Evolutionary conservation across 2,113 vertebrate species (phyloP).

Genomic region (Carassius auratus): DNA sequence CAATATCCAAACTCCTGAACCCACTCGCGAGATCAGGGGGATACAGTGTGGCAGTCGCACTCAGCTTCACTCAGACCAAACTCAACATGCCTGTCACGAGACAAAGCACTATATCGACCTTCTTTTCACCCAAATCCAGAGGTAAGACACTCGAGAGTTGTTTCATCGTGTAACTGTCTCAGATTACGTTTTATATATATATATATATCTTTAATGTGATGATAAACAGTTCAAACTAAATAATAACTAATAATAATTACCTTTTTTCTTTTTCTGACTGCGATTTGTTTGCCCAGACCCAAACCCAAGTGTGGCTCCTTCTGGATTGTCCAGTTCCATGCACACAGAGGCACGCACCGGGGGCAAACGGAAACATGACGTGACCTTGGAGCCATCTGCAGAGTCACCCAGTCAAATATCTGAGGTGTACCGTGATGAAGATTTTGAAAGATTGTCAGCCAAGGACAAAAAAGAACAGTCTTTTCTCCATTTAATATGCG

Average conservation of each 20-base stretch:
- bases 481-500: conserved; percentile 48
- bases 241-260: neutral
- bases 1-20: conserved; percentile 75
- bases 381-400: conserved; percentile 14
- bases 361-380: conserved; percentile 60
- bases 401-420: neutral
- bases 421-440: neutral
- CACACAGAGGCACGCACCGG: neutral
- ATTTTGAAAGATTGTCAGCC: neutral
- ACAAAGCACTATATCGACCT: conserved; percentile 75
- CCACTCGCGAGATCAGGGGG: conserved; percentile 62
- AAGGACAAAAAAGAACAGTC: conserved; percentile 20
- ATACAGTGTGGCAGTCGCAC: conserved; percentile 70
- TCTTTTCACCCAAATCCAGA: conserved; percentile 64
- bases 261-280: neutral
- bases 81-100: conserved; percentile 72
- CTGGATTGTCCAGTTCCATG: conserved; percentile 16
- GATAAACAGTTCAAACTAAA: neutral
- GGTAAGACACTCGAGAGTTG: conserved; percentile 53
- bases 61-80: conserved; percentile 79
- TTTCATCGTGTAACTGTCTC: neutral
- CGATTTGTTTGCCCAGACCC: conserved; percentile 1
- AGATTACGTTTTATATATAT: neutral
- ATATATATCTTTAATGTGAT: neutral
- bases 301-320: neutral